These are phyloP conservation scores for Phymatocera aterrima DNA, from an alignment of 2,888 invertebrate species.

Conservation along the genomic window DNA sequence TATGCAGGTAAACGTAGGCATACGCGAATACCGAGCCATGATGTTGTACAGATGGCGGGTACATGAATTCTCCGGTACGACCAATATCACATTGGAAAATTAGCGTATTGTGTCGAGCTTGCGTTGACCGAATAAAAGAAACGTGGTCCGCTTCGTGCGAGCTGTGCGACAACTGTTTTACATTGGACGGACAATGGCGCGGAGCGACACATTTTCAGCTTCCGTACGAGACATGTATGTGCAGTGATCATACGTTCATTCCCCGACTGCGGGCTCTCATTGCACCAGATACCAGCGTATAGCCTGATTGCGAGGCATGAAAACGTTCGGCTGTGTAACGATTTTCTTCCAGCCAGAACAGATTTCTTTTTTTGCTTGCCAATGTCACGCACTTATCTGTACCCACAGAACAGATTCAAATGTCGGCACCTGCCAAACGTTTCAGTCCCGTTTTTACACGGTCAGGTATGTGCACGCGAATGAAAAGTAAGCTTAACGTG, in stretches of 20 bases:
- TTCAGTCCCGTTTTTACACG: background rate
- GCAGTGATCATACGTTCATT: background rate
- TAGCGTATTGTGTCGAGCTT: conserved; percentile 36
- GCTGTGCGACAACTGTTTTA: conserved; percentile 25
- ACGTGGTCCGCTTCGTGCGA: conserved; percentile 40
- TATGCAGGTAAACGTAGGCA: background rate
- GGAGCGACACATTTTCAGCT: conserved; percentile 19
- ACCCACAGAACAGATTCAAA: too few species aligned
- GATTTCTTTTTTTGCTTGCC: background rate
- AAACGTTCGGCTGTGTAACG: background rate
- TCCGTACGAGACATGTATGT: conserved; percentile 6
- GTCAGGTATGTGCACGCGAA: background rate
- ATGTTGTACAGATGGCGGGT: background rate
- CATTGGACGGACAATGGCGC: conserved; percentile 14
- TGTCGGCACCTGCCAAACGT: too few species aligned
- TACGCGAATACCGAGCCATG: too few species aligned
- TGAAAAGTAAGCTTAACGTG: background rate
- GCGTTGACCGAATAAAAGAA: conserved; percentile 69
- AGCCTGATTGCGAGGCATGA: background rate
- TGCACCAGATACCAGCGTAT: background rate
- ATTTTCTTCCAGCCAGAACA: background rate
- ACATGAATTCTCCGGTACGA: background rate
- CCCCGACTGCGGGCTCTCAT: background rate
- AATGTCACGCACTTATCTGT: too few species aligned
- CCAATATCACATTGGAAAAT: conserved; percentile 15